Percentiles rank a stretch among this genome's conserved stretches.
phyloP scores from a whole-genome alignment of 2,113 vertebrate genomes.

The Baryphthengus martii region DNA sequence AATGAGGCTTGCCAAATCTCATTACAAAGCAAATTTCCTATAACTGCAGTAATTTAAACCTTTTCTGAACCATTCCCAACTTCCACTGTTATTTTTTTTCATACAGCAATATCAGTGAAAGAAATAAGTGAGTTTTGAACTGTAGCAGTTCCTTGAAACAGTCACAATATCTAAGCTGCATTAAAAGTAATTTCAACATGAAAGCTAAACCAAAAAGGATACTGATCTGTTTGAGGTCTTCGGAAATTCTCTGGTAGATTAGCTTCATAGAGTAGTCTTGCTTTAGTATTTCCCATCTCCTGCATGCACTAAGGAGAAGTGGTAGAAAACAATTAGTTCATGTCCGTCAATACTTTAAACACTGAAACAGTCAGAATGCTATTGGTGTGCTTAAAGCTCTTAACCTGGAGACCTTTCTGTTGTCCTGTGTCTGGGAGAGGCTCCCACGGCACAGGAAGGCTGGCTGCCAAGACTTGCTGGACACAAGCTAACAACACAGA shows the following conservation, averaged over 20 bases:
- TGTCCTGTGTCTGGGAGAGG: rapidly evolving
- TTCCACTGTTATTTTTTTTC: background rate
- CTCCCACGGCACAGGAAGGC: rapidly evolving
- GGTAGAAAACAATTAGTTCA: background rate
- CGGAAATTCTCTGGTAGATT: constrained; percentile 94
- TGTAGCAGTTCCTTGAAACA: background rate
- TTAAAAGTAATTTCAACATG: background rate
- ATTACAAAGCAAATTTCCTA: background rate
- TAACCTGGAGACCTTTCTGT: background rate
- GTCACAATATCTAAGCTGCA: background rate
- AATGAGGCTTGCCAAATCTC: constrained; percentile 26
- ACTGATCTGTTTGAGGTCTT: constrained; percentile 98
- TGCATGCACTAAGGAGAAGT: constrained; percentile 86
- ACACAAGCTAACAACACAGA: background rate
- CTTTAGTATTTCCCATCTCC: constrained; percentile 95
- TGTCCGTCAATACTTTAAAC: background rate
- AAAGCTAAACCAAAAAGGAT: constrained; percentile 79
- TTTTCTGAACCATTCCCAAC: background rate
- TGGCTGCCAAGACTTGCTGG: background rate
- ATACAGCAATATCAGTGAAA: background rate
- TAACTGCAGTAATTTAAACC: constrained; percentile 15
- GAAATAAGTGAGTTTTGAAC: background rate
- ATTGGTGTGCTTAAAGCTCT: background rate
- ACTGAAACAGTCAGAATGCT: background rate
- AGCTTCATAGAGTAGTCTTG: constrained; percentile 91